phyloP scores from a whole-genome alignment of 2,113 vertebrate species.

The Struthidea cinerea region DNA sequence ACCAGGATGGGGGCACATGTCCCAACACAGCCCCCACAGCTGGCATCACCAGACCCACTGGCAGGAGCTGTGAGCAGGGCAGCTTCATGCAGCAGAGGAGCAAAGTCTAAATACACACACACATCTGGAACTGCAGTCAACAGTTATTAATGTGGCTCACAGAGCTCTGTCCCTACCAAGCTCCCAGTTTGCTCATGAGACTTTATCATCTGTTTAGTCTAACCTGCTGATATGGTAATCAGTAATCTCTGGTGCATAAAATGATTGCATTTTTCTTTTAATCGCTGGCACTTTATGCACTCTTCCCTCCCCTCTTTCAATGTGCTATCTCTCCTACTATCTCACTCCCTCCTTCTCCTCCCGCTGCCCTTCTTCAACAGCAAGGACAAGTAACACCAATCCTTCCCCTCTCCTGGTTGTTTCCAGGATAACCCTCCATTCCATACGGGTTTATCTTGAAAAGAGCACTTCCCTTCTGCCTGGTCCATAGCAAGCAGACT shows the following conservation, averaged over 20 bases:
- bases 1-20: not conserved
- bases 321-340: not conserved
- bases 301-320: not conserved
- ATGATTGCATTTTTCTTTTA: not conserved
- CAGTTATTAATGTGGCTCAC: not conserved
- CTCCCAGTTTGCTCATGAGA: not conserved
- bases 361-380: not conserved
- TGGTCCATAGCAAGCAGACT: not conserved
- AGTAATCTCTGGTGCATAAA: not conserved
- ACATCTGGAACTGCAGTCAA: not conserved
- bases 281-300: not conserved
- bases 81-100: not conserved
- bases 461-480: not conserved
- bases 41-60: not conserved
- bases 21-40: not conserved
- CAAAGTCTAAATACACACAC: not conserved
- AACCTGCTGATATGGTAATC: not conserved
- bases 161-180: not conserved
- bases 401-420: not conserved
- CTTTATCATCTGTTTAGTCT: not conserved
- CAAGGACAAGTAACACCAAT: not conserved
- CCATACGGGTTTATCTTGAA: not conserved
- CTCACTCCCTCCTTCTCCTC: not conserved
- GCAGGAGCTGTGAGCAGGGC: not conserved
- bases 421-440: not conserved